phyloP scores from a whole-genome alignment of 2,113 vertebrate genomes.

The Sinocyclocheilus anshuiensis region DNA sequence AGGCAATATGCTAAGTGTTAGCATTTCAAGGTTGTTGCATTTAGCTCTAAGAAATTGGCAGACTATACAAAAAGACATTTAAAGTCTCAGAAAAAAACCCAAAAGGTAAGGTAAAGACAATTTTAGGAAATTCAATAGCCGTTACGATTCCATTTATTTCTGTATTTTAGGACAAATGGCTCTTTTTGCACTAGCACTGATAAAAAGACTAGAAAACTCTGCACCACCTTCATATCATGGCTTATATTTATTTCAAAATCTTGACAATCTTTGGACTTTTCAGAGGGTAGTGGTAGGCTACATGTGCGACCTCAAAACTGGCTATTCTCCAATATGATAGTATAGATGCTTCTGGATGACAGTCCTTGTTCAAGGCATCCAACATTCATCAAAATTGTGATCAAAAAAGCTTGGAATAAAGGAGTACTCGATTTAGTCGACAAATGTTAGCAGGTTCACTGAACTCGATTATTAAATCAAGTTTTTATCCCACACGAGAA shows the following conservation, averaged over 20 bases:
- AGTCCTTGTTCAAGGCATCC: conserved; percentile 64
- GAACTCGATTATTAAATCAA: not conserved
- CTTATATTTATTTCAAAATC: conserved; percentile 94
- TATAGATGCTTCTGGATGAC: conserved; percentile 11
- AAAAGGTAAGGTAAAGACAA: conserved; percentile 66
- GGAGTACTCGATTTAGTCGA: conserved; percentile 19
- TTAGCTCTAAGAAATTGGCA: conserved; percentile 98
- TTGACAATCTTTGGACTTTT: conserved; percentile 98
- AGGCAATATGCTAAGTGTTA: conserved; percentile 99
- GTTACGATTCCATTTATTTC: conserved; percentile 71
- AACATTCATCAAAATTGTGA: conserved; percentile 62
- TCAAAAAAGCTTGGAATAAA: conserved; percentile 48
- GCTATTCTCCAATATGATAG: conserved; percentile 41
- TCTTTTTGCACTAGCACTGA: conserved; percentile 87
- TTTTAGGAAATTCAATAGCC: conserved; percentile 81
- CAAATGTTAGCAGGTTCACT: not conserved
- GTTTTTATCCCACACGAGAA: not conserved
- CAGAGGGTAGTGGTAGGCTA: conserved; percentile 79
- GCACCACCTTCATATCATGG: conserved; percentile 96
- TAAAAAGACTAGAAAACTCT: conserved; percentile 94
- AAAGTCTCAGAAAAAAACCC: conserved; percentile 67
- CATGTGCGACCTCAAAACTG: conserved; percentile 59
- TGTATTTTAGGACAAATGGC: conserved; percentile 82
- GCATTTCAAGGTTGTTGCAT: conserved; percentile 99
- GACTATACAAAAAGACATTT: conserved; percentile 85